Percentiles rank a stretch among this genome's conserved stretches.
Conservation (phyloP, 2,888 invertebrate species). For the Synergus itoensis region DNA sequence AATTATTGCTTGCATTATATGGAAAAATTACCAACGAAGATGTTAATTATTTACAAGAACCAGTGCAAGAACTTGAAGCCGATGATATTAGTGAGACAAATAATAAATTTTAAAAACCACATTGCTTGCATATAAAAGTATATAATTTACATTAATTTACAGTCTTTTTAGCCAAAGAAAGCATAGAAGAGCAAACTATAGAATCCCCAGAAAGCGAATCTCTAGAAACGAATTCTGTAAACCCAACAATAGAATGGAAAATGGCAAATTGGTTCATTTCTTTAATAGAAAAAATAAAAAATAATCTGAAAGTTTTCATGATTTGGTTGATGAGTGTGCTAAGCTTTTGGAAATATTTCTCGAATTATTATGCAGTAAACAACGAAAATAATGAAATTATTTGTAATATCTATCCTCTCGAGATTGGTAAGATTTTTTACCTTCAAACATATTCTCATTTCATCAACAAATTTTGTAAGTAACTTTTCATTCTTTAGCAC, state of each 20-base stretch:
- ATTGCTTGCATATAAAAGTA: background rate
- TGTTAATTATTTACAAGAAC: background rate
- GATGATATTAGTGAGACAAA: background rate
- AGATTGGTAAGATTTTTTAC: background rate
- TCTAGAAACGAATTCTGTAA: background rate
- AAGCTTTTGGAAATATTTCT: constrained; percentile 53
- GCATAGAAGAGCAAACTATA: background rate
- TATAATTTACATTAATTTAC: background rate
- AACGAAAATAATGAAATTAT: background rate
- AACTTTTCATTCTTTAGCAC: background rate
- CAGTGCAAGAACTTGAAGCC: background rate
- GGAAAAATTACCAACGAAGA: background rate
- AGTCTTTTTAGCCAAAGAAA: background rate
- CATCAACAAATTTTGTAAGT: background rate
- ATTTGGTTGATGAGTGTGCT: constrained; percentile 3
- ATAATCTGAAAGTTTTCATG: constrained; percentile 15
- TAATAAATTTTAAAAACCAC: constrained; percentile 4
- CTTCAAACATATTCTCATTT: background rate
- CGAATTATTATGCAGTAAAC: background rate
- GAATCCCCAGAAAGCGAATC: background rate
- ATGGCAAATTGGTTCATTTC: background rate
- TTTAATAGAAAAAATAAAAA: background rate
- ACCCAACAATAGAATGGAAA: background rate
- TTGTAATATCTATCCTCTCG: constrained; percentile 19
- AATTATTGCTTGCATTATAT: constrained; percentile 3